Evolutionary conservation across 2,888 invertebrate genomes (phyloP), one percentile per base, ranked within the genome.

Genomic region (Stenichneumon culpator): DNA sequence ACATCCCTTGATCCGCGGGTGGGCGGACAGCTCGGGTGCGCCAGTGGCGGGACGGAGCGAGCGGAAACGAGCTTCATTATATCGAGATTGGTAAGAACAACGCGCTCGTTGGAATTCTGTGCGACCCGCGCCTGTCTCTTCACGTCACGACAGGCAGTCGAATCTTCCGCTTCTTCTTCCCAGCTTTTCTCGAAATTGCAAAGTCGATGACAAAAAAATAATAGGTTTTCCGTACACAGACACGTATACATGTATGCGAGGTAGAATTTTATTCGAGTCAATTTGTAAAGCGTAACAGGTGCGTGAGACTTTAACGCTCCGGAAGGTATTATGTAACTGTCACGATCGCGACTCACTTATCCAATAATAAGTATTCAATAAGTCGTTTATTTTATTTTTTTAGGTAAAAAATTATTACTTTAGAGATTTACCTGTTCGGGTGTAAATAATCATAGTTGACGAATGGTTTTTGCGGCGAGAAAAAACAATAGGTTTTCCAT

Each of bases 51-150:
- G 28, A 73, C 57, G 68, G 22, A 16, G 36, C 44, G 60, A 39
- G 22, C 19, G 39, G 32, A 47, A 54, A 57, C 50, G 74, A 65
- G 86, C 81, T 89, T 88, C 89, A 86, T 89, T 89, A 88, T 86
- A 88, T 88, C 88, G 83, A 86, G 86, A 79, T 86, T 19, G 72
- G 74, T 77, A 77, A 77, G 67, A 47, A 47, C 36, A 32, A 54
- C 68, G 25, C 52, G 28, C n/a, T 16, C 67, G 68, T 52, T 68
- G 82, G 77, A 79, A 82, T 80, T 79, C 73, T 69, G 80, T 25
- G 57, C 14, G 50, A 36, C 52, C 44, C 70, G 32, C 67, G 79
- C 57, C 80, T 82, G 82, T 86, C 80, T 75, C 70, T 79, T 75
- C 47, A 65, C 67, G 22, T 63, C 72, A 32, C 60, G 28, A 63